phyloP scores from a whole-genome alignment of 2,888 invertebrate genomes.

The Crocallis elinguaria region DNA sequence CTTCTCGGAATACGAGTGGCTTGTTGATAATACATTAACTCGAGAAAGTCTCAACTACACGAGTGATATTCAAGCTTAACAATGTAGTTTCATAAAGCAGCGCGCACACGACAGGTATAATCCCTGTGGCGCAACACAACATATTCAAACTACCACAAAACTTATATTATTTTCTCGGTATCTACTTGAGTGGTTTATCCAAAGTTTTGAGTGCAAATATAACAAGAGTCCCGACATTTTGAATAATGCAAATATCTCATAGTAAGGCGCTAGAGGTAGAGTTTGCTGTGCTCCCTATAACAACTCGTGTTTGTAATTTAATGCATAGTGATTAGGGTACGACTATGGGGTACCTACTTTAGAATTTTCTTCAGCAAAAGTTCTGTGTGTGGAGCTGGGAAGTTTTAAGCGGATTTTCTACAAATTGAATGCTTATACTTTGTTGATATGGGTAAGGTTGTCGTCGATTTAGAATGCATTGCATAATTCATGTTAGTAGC shows the following conservation, averaged over 20 bases:
- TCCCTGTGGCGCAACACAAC: constrained; percentile 46
- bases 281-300: constrained; percentile 42
- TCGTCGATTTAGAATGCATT: neutral
- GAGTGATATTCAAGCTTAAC: constrained; percentile 45
- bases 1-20: constrained; percentile 17
- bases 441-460: neutral
- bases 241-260: constrained; percentile 67
- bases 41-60: constrained; percentile 38
- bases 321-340: constrained; percentile 37
- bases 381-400: neutral
- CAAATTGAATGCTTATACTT: neutral
- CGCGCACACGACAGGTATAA: constrained; percentile 51
- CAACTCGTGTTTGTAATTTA: constrained; percentile 46
- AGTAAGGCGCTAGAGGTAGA: constrained; percentile 50
- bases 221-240: constrained; percentile 63
- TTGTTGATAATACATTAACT: constrained; percentile 38
- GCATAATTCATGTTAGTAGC: neutral
- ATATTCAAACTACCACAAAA: constrained; percentile 49
- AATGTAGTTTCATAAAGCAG: constrained; percentile 51
- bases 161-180: constrained; percentile 70
- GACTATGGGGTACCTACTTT: constrained; percentile 23
- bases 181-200: constrained; percentile 64
- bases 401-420: neutral
- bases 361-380: constrained; percentile 27
- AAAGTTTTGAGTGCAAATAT: constrained; percentile 77